These are phyloP conservation scores for Aleiodes sp. DNA, from an alignment of 1,140 invertebrate genomes.

Conservation along the genomic window DNA sequence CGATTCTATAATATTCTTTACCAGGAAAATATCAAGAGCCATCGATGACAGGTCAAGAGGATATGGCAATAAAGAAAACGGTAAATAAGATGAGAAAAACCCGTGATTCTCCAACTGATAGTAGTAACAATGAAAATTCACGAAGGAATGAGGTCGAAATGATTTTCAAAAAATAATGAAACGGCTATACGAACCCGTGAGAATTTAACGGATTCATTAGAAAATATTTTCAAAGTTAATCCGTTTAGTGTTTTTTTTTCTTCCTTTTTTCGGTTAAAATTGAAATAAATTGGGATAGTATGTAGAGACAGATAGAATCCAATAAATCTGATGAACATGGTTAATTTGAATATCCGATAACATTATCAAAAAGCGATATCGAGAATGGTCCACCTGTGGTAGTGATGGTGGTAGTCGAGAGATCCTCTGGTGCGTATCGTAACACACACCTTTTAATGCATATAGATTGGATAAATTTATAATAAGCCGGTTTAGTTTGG, in stretches of 20 bases:
- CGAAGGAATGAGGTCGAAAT: not conserved
- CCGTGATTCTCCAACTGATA: not conserved
- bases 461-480: constrained; percentile 66
- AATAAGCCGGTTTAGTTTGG: constrained; percentile 57
- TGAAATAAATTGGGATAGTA: not conserved
- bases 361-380: constrained; percentile 65
- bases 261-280: too few relatives aligned
- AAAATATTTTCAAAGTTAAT: not conserved
- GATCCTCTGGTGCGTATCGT: constrained; percentile 45
- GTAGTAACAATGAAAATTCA: not conserved
- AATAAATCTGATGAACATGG: constrained; percentile 62
- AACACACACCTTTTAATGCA: constrained; percentile 62
- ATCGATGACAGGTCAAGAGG: constrained; percentile 11
- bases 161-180: not conserved
- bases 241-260: not conserved
- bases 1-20: not conserved
- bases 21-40: not conserved
- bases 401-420: too few relatives aligned
- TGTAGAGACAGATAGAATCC: constrained; percentile 5
- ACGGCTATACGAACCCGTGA: too few relatives aligned
- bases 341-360: constrained; percentile 62
- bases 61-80: not conserved
- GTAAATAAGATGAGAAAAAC: not conserved
- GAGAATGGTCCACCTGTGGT: constrained; percentile 43
- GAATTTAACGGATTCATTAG: not conserved